These are phyloP conservation scores for Dermolepida albohirtum DNA, from an alignment of 2,888 invertebrate species.

Conservation along the genomic window DNA sequence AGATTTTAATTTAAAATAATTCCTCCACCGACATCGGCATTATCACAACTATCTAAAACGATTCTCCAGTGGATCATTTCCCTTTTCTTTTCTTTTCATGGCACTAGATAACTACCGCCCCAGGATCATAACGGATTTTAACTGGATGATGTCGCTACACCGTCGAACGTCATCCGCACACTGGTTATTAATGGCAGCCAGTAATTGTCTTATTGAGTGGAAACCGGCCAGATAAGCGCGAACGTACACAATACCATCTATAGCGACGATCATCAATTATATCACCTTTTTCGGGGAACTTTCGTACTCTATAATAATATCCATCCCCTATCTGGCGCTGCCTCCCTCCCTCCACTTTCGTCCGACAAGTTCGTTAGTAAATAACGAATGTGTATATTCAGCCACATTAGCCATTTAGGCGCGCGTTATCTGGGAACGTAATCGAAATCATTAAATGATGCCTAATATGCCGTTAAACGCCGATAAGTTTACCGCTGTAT, in stretches of 20 bases:
- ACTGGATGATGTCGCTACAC: constrained; percentile 4
- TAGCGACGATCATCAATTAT: constrained; percentile 27
- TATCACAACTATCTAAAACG: constrained; percentile 1
- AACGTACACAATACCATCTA: constrained; percentile 44
- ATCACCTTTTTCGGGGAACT: constrained; percentile 29
- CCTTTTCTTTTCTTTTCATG: constrained; percentile 22
- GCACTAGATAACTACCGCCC: background rate
- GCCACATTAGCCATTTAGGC: constrained; percentile 23
- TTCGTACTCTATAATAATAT: constrained; percentile 1
- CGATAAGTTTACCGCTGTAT: constrained; percentile 20
- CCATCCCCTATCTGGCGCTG: constrained; percentile 1
- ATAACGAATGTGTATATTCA: constrained; percentile 19
- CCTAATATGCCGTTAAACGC: constrained; percentile 13
- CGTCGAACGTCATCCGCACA: constrained; percentile 44
- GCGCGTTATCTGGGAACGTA: constrained; percentile 13
- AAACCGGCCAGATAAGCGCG: constrained; percentile 62
- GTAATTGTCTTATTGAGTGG: constrained; percentile 65
- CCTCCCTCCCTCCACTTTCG: no score
- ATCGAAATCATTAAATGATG: constrained; percentile 34
- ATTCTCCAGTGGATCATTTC: constrained; percentile 13
- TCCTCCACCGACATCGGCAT: background rate
- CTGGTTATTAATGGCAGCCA: constrained; percentile 49
- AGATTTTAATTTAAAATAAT: constrained; percentile 3
- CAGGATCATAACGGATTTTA: constrained; percentile 20
- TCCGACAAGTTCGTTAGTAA: constrained; percentile 7